Evolutionary conservation across 2,113 vertebrate genomes (phyloP).

Genomic region (Falcunculus frontatus): DNA sequence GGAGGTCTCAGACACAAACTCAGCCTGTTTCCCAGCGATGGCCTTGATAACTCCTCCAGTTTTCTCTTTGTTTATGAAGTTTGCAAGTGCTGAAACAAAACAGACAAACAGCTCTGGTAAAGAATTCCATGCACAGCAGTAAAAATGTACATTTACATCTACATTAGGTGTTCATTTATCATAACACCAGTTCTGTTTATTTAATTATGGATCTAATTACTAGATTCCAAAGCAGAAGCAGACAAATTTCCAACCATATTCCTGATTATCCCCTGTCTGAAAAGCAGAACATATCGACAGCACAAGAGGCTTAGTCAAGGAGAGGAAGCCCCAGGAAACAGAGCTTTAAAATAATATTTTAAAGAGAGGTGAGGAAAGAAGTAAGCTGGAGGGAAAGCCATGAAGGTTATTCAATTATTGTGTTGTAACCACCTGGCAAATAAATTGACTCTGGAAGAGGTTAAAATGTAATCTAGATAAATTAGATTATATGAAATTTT

Average conservation of each 20-base stretch:
- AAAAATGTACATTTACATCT: not conserved
- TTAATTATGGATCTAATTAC: not conserved
- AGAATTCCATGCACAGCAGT: not conserved
- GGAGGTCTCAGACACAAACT: conserved; percentile 59
- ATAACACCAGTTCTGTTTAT: not conserved
- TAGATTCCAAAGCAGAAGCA: not conserved
- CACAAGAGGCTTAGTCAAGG: not conserved
- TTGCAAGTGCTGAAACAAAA: conserved; percentile 29
- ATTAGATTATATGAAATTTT: not conserved
- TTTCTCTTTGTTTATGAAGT: conserved; percentile 62
- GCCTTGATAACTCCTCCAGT: conserved; percentile 30
- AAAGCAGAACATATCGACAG: not conserved
- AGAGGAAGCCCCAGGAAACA: not conserved
- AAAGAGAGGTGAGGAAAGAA: not conserved
- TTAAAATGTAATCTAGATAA: not conserved
- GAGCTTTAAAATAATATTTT: not conserved
- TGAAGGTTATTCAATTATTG: not conserved
- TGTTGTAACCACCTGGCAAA: not conserved
- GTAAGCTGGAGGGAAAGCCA: not conserved
- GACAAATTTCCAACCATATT: not conserved
- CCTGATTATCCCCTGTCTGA: rapidly evolving
- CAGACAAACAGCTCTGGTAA: not conserved
- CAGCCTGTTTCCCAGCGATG: not conserved
- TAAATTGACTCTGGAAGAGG: not conserved
- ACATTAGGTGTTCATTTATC: not conserved